Base-by-base conservation (phyloP, 2,888 invertebrate species). In the Phymatocera aterrima region DNA sequence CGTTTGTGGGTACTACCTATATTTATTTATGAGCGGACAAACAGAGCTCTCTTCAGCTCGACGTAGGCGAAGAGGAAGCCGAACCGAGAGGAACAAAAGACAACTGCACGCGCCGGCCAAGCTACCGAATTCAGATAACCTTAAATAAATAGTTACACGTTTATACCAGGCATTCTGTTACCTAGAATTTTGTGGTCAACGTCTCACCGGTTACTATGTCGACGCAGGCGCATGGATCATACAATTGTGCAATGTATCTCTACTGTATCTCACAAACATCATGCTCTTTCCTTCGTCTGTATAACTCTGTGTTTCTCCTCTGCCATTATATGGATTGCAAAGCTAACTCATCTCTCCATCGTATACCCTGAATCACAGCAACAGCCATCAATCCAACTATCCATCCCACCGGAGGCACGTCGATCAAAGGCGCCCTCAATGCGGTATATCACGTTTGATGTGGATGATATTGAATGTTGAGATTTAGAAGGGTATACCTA, bases 171-270 rank as follows among this genome's bases (percentile, higher is more conserved):
- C 43, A 68, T 68, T 68, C 46, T 24, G 24, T 46, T 68, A 28
- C 61, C 61, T 64, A 46, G 34, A 68, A 46, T 68, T 68, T 68
- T 3, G 68, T 68, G 43, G 46, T 68, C 46, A 46, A 43, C 46
- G 43, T 31, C 21, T 12, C 43, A 34, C 28, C 43, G 24, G 15
- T 34, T 28, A 24, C n/a, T 68, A 34, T 68, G 46, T 68, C 43
- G 43, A 68, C 24, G 68, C 68, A 68, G 24, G 28, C 68, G 68
- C 46, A 18, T 12, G 28, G 68, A 28, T 68, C 24, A 68, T 34
- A 10, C 15, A 46, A 24, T 28, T 68, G 24, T 43, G 12, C 1
- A 68, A 68, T 43, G 65, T 3, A n/a, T n/a, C n/a, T n/a, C n/a
- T n/a, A 68, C 43, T 43, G 65, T 68, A 43, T n/a, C 24, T 24